Percentiles rank a stretch among this genome's conserved stretches.
These are phyloP conservation scores for Gymnodraco acuticeps DNA, from an alignment of 2,797 vertebrate species.

Conservation along the genomic window DNA sequence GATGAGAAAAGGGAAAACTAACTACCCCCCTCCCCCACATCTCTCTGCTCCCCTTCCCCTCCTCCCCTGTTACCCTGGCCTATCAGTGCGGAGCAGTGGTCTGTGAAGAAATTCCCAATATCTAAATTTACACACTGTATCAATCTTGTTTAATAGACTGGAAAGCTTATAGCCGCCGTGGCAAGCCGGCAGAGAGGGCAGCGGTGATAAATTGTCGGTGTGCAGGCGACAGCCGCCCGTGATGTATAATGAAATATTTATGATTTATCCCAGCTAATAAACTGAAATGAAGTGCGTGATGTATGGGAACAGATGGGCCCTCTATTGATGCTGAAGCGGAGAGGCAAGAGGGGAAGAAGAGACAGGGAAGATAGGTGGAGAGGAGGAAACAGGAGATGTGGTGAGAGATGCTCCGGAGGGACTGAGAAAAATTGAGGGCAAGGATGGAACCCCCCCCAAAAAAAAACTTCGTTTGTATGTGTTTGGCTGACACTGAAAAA, in stretches of 20 bases:
- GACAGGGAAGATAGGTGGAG: conserved; percentile 68
- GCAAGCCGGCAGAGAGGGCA: conserved; percentile 86
- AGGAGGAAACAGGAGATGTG: conserved; percentile 62
- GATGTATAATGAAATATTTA: conserved; percentile 96
- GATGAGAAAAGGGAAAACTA: conserved; percentile 57
- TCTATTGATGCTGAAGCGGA: conserved; percentile 83
- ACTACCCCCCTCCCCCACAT: conserved; percentile 53
- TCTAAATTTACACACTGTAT: conserved; percentile 93
- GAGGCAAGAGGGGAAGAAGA: conserved; percentile 67
- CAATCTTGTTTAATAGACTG: conserved; percentile 97
- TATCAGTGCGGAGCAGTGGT: conserved; percentile 88
- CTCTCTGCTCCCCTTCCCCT: conserved; percentile 43
- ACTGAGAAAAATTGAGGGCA: conserved; percentile 55
- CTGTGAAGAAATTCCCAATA: conserved; percentile 91
- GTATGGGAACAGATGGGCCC: conserved; percentile 93
- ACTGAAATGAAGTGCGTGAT: conserved; percentile 94
- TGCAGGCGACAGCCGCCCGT: conserved; percentile 85
- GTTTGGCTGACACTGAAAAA: conserved; percentile 30
- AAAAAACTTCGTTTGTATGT: conserved; percentile 15
- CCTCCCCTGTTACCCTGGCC: conserved; percentile 68
- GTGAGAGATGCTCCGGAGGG: conserved; percentile 68
- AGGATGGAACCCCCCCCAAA: conserved; percentile 27
- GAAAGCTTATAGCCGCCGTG: conserved; percentile 87
- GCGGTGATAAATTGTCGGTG: conserved; percentile 92
- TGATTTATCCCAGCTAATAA: conserved; percentile 98